Evolutionary conservation across 2,888 invertebrate species (phyloP), one percentile per base, ranked within the genome.

Genomic region (Polia nebulosa): DNA sequence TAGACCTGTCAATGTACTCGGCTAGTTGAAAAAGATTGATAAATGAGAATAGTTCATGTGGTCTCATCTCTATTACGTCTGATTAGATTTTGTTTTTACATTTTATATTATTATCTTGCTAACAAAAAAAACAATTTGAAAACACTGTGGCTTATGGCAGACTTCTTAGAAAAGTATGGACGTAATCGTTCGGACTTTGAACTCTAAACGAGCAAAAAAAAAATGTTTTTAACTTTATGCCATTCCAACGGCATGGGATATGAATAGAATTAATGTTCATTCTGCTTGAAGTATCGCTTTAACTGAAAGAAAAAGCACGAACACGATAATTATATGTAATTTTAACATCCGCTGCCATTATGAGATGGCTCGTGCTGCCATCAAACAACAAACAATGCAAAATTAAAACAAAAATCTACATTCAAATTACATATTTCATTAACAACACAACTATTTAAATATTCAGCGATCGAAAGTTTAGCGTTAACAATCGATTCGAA

Each of bases 1-100:
- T 64, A 52, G 8, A 55, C 6, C 71, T 63, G 78, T 55, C 71
- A 62, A 56, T 45, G 56, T 20, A 15, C 20, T 36, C 25, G 5
- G 27, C 63, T 72, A 68, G 68, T 68, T 75, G 51, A 71, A 78
- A 75, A 67, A 60, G 56, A 71, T 67, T 78, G 75, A 79, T 76
- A 55, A 57, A 75, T 78, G 55, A 64, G 32, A 55, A 53, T 25
- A n/a, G 49, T 17, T 66, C 41, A 65, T 68, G 45, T 22, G n/a
- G 17, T 56, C 57, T 67, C 62, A 55, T 44, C 59, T 57, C 55
- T 57, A 69, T 72, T 68, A 67, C 44, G 17, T 39, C n/a, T 58
- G 34, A 68, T 76, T 60, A 47, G 0, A 25, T 44, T 45, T 52
- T 25, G 11, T 58, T 39, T 20, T 25, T 49, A 55, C 7, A n/a